Evolutionary conservation across 2,113 vertebrate genomes (phyloP), one percentile per base, ranked within the genome.

Genomic region (Scatophagus argus): DNA sequence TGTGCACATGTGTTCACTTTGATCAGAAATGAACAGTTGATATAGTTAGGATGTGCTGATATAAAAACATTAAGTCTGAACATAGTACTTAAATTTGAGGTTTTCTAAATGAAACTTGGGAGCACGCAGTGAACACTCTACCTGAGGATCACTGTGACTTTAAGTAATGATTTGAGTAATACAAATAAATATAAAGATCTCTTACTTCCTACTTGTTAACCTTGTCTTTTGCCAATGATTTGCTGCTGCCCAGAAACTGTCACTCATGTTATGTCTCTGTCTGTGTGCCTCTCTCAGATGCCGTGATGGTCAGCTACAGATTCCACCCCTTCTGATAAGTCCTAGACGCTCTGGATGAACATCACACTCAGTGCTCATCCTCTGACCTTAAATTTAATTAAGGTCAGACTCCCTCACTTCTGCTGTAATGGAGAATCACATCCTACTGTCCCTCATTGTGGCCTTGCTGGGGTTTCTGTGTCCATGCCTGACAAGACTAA

Each of bases 341-440:
- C 64, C 58, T 23, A 61, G 77, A 80, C 69, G 9, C 38, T 41
- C 8, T 51, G 34, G 52, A 59, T 55, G 44, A 61, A 31, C 72
- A 19, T 60, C 32, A 19, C 29, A 43, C 13, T 36, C 47, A 2
- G n/a, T 8, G 23, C 25, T n/a, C 19, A 0, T 17, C 29, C 13
- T 60, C 61, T 38, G 69, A 74, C 83, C 63, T 41, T 64, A 0
- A 23, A 49, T 49, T 55, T 63, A 27, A 52, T 25, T 36, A 43
- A 69, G 65, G 61, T 55, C 66, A 38, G 51, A 0, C 59, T 34
- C n/a, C 43, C 25, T 74, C 25, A 6, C 34, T 58, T 27, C 61
- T 12, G 65, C n/a, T 69, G 65, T n/a, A 5, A 94, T 94, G 94
- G 73, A 76, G 14, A 70, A 3, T 7, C 41, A 2, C 58, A 36